phyloP scores from a whole-genome alignment of 2,888 invertebrate species.

The Biston stratarius region DNA sequence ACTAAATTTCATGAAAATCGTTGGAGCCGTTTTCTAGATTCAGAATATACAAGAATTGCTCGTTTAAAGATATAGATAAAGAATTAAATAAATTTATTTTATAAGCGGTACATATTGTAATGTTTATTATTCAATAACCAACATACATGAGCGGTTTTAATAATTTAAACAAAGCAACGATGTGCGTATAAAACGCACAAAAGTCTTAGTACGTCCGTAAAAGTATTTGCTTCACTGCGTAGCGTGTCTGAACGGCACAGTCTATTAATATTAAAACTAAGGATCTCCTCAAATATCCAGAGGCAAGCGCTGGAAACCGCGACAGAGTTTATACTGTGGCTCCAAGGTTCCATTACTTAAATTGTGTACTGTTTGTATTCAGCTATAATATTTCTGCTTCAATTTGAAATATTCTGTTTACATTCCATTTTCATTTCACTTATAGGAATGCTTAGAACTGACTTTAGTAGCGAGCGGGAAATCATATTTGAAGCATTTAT shows the following conservation, averaged over 20 bases:
- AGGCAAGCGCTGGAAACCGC: conserved; percentile 28
- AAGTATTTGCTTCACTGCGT: conserved; percentile 19
- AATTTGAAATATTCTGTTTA: conserved; percentile 35
- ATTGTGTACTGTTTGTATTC: conserved; percentile 36
- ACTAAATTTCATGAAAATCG: too few species aligned
- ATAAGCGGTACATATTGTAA: too few species aligned
- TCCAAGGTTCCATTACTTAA: conserved; percentile 37
- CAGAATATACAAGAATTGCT: too few species aligned
- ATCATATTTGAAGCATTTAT: conserved; percentile 4
- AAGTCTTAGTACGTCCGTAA: conserved; percentile 6
- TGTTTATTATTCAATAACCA: too few species aligned
- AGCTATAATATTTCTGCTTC: conserved; percentile 31
- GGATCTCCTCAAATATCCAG: conserved; percentile 30
- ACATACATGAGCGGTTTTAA: background rate
- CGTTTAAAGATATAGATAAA: too few species aligned
- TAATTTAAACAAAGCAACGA: background rate
- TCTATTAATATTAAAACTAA: conserved; percentile 37
- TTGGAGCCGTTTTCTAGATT: too few species aligned
- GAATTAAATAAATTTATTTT: too few species aligned
- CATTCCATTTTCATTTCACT: conserved; percentile 35
- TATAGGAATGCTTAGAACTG: conserved; percentile 27
- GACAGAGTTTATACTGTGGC: conserved; percentile 31
- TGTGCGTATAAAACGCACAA: conserved; percentile 2
- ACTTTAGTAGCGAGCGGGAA: conserved; percentile 13
- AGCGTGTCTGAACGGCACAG: conserved; percentile 13